Percentiles rank a stretch among this genome's conserved stretches.
Evolutionary conservation across 2,113 vertebrate species (phyloP).

Genomic region (Canis aureus): DNA sequence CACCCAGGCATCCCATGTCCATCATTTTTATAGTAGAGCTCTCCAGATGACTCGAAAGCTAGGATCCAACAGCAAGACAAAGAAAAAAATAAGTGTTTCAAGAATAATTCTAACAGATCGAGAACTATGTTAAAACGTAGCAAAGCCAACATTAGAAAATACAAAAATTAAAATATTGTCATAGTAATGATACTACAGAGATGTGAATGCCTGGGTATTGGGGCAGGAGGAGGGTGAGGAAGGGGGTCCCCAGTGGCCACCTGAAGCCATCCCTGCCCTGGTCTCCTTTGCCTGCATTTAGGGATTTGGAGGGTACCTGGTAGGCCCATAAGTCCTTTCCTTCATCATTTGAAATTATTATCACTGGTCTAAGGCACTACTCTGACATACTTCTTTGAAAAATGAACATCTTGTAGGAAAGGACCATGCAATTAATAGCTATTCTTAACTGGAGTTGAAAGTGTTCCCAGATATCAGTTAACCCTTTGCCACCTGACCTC

Average conservation of each 20-base stretch:
- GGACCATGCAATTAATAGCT: background rate
- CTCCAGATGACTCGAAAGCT: background rate
- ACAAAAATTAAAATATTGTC: background rate
- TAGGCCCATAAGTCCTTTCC: background rate
- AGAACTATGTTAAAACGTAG: conserved; percentile 14
- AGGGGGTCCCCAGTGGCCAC: background rate
- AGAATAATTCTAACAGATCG: background rate
- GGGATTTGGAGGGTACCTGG: background rate
- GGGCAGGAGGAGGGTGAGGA: background rate
- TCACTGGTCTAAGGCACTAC: background rate
- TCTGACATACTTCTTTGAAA: background rate
- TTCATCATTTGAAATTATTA: conserved; percentile 11
- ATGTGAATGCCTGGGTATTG: background rate
- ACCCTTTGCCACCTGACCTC: background rate
- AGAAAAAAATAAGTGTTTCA: conserved; percentile 30
- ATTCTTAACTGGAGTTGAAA: background rate
- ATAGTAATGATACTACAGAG: background rate
- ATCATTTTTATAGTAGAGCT: conserved; percentile 25
- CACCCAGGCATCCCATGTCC: too few relatives aligned
- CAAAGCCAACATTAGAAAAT: background rate
- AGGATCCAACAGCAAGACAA: background rate
- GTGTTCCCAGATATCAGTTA: background rate
- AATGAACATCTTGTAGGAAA: background rate
- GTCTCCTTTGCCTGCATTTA: background rate
- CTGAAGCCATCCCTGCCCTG: background rate